A percentile compares a stretch with the other conserved stretches of the same genome.
phyloP scores from a whole-genome alignment of 64 coral and sea anemone genomes.

The Catalaphyllia jardinei region DNA sequence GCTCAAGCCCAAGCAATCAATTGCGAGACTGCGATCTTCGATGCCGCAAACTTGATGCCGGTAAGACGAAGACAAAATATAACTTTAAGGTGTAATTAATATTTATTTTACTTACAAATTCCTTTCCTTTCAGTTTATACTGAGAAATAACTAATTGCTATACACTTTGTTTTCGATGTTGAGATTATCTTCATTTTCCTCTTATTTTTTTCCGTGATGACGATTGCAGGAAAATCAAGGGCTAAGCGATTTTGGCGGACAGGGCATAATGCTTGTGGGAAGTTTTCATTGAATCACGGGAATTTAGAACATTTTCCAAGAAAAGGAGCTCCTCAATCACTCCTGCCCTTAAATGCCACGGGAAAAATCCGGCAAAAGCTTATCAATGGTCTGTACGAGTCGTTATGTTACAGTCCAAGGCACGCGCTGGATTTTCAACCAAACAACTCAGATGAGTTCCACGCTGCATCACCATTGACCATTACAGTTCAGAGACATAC shows the following conservation, averaged over 20 bases:
- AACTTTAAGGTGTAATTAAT: conserved; percentile 77
- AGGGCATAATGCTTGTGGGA: conserved; percentile 8
- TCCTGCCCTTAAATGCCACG: conserved; percentile 44
- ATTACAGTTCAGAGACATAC: neutral
- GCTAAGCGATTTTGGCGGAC: conserved; percentile 60
- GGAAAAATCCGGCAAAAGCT: conserved; percentile 72
- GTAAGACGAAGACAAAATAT: conserved; percentile 68
- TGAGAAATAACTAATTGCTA: neutral
- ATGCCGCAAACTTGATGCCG: conserved; percentile 52
- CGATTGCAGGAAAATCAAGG: conserved; percentile 51
- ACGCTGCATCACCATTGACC: neutral
- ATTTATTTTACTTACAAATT: conserved; percentile 55
- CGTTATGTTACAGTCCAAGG: conserved; percentile 84
- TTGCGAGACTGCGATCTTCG: conserved; percentile 40
- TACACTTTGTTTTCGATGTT: neutral
- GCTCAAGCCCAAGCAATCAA: conserved; percentile 32
- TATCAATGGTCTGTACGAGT: conserved; percentile 87
- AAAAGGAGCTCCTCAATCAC: conserved; percentile 28
- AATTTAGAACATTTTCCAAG: conserved; percentile 61
- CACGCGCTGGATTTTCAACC: conserved; percentile 75
- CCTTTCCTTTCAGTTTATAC: conserved; percentile 13
- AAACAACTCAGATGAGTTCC: conserved; percentile 27
- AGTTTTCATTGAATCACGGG: conserved; percentile 12
- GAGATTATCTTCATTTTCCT: conserved; percentile 6
- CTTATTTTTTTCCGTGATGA: neutral